A percentile compares a stretch with the other conserved stretches of the same genome.
Evolutionary conservation across 2,113 vertebrate genomes (phyloP).

Genomic region (Carassius carassius): DNA sequence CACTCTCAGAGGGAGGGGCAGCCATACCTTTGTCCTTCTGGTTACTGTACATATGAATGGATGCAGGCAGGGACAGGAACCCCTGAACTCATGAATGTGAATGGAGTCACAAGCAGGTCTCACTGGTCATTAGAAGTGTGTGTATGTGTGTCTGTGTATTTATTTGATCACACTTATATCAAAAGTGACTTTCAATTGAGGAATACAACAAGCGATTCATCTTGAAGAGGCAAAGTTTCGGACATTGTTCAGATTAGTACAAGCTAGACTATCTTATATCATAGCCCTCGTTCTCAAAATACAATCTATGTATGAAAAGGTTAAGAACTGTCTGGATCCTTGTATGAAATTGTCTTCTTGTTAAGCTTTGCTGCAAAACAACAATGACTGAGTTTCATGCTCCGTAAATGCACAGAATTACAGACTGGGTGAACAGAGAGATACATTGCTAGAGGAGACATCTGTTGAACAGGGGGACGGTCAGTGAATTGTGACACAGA

Average conservation of each 20-base stretch:
- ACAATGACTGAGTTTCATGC: slow-evolving; percentile 14
- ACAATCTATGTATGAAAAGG: slow-evolving; percentile 15
- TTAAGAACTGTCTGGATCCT: neutral
- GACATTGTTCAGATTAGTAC: too few species aligned
- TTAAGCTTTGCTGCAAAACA: neutral
- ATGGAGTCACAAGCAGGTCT: slow-evolving; percentile 70
- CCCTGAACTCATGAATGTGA: slow-evolving; percentile 36
- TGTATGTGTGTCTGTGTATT: slow-evolving; percentile 25
- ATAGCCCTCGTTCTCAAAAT: slow-evolving; percentile 20
- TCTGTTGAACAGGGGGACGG: slow-evolving; percentile 50
- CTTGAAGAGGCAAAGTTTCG: too few species aligned
- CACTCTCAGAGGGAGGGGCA: slow-evolving; percentile 13
- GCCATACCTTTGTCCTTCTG: slow-evolving; percentile 22
- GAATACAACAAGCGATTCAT: too few species aligned
- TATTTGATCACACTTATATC: too few species aligned
- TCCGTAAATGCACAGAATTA: neutral
- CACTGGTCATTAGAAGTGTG: slow-evolving; percentile 67
- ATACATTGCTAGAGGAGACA: slow-evolving; percentile 30
- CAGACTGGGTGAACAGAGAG: neutral
- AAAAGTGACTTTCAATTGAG: too few species aligned
- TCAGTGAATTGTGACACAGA: slow-evolving; percentile 54
- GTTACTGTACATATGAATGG: slow-evolving; percentile 44
- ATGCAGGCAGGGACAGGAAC: slow-evolving; percentile 35
- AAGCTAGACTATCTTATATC: slow-evolving; percentile 37
- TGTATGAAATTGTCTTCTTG: neutral